Evolutionary conservation across 2,113 vertebrate species (phyloP).

Genomic region (Chiloscyllium plagiosum): DNA sequence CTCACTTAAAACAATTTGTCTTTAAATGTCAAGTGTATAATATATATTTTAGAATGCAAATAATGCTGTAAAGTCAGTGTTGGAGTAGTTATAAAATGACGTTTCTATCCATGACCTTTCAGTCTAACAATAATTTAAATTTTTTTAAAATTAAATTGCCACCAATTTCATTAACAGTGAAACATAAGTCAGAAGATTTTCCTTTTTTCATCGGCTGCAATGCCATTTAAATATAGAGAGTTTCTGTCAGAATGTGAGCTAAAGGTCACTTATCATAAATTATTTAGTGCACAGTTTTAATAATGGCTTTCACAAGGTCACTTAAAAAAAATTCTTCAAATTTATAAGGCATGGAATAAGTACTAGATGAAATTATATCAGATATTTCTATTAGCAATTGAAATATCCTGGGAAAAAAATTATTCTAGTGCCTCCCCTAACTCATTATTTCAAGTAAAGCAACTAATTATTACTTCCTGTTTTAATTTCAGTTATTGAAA

Average conservation of each 20-base stretch:
- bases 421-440: not conserved
- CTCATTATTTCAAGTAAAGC: not conserved
- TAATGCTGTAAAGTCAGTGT: conserved; percentile 24
- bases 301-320: conserved; percentile 30
- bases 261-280: conserved; percentile 36
- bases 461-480: not conserved
- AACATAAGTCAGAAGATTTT: conserved; percentile 32
- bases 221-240: conserved; percentile 29
- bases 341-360: not conserved
- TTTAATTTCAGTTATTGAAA: not conserved
- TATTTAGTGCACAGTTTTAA: conserved; percentile 29
- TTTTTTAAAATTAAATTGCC: conserved; percentile 9
- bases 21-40: conserved; percentile 33
- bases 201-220: not conserved
- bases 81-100: conserved; percentile 9
- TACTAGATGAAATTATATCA: not conserved
- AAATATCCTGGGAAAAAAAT: not conserved
- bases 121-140: conserved; percentile 33
- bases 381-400: not conserved
- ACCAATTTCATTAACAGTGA: conserved; percentile 31
- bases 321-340: conserved; percentile 25
- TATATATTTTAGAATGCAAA: conserved; percentile 36
- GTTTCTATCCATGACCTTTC: conserved; percentile 33
- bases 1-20: conserved; percentile 33
- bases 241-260: conserved; percentile 35